These are phyloP conservation scores for Eublepharis macularius DNA, from an alignment of 2,113 vertebrate species.

Conservation along the genomic window DNA sequence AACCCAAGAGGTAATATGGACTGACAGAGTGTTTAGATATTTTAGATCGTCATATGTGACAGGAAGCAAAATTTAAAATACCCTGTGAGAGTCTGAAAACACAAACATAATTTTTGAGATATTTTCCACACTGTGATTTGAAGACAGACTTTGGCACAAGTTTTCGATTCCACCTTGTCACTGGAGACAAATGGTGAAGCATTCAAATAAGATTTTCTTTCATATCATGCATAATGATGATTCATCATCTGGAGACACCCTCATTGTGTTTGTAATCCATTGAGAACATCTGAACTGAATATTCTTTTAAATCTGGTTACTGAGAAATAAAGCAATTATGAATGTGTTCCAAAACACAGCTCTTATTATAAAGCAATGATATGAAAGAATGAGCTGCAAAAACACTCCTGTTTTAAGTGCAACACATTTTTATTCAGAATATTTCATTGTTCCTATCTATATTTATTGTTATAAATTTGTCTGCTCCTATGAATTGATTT, in stretches of 20 bases:
- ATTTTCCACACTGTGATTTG: conserved; percentile 21
- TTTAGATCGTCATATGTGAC: conserved; percentile 44
- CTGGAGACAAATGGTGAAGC: conserved; percentile 7
- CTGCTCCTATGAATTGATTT: background rate
- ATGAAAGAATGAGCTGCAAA: background rate
- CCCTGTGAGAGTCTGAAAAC: conserved; percentile 32
- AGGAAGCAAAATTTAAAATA: conserved; percentile 51
- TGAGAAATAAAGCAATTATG: background rate
- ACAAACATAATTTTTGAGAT: conserved; percentile 11
- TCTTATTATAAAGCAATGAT: background rate
- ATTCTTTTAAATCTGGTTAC: background rate
- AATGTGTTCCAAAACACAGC: background rate
- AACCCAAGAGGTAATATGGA: conserved; percentile 51
- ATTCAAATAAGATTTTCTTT: conserved; percentile 18
- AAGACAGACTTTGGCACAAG: conserved; percentile 7
- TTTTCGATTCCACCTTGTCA: conserved; percentile 27
- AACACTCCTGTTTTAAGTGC: background rate
- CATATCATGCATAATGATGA: conserved; percentile 6
- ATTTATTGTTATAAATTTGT: background rate
- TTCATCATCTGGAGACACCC: background rate
- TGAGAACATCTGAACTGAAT: background rate
- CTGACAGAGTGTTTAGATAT: conserved; percentile 60
- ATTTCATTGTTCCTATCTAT: background rate
- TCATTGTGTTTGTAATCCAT: background rate
- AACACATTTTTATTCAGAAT: background rate